A percentile compares a stretch with the other conserved stretches of the same genome.
Conservation (phyloP, 2,888 invertebrate species). For the Mystacides longicornis region DNA sequence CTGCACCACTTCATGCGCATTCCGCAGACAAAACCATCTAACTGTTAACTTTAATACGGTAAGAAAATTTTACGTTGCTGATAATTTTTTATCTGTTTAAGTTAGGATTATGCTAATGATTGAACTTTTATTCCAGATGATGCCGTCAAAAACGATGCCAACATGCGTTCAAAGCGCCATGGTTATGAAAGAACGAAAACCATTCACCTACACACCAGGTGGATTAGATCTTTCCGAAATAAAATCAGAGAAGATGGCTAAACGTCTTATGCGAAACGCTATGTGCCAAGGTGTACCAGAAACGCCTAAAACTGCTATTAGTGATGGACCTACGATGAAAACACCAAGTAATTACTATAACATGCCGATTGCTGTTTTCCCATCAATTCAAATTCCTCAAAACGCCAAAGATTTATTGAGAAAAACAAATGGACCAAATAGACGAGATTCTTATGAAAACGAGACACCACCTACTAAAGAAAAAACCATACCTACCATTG, state of each 20-base stretch:
- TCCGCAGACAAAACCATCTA: too few relatives aligned
- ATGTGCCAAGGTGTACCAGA: slow-evolving; percentile 66
- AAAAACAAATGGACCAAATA: slow-evolving; percentile 37
- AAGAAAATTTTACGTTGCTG: too few relatives aligned
- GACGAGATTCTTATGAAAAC: slow-evolving; percentile 19
- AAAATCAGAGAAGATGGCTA: slow-evolving; percentile 82
- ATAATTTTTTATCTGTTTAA: background rate
- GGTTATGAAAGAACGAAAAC: slow-evolving; percentile 91
- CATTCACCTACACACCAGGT: slow-evolving; percentile 91
- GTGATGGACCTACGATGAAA: slow-evolving; percentile 41
- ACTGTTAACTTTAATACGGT: too few relatives aligned
- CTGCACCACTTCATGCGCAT: too few relatives aligned
- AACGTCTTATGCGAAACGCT: slow-evolving; percentile 54
- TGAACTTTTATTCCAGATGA: slow-evolving; percentile 11
- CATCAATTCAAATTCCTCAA: slow-evolving; percentile 60
- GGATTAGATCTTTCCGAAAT: slow-evolving; percentile 88
- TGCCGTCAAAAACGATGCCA: slow-evolving; percentile 53
- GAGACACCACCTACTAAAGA: background rate
- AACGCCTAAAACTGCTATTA: slow-evolving; percentile 46
- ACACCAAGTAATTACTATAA: slow-evolving; percentile 38
- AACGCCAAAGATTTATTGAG: slow-evolving; percentile 55
- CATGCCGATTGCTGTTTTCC: slow-evolving; percentile 47
- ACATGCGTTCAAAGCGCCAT: slow-evolving; percentile 82
- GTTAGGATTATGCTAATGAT: background rate
- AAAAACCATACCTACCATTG: too few relatives aligned